Percentiles rank a stretch among this genome's conserved stretches.
Conservation (phyloP, 2,113 vertebrate species). For the Sinocyclocheilus maitianheensis region DNA sequence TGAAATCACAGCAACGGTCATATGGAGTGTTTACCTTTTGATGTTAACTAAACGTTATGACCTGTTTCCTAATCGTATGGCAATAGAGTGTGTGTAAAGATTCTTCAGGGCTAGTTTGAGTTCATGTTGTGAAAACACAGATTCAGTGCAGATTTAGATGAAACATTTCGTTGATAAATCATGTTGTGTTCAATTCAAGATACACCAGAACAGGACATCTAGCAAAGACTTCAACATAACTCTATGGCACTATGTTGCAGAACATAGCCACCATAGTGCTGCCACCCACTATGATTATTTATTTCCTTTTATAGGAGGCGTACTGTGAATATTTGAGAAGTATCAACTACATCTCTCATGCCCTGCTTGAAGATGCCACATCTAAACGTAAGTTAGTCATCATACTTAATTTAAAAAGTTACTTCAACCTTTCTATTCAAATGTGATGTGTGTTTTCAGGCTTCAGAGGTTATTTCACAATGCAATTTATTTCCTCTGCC, state of each 20-base stretch:
- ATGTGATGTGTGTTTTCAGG: neutral
- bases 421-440: neutral
- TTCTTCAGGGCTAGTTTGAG: neutral
- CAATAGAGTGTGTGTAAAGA: neutral
- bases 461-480: neutral
- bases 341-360: constrained; percentile 85
- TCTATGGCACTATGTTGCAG: too few species aligned
- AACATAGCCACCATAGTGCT: too few species aligned
- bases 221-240: neutral
- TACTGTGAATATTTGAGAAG: constrained; percentile 88
- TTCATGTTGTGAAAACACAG: neutral
- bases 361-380: constrained; percentile 81
- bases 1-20: neutral
- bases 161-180: neutral
- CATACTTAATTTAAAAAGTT: neutral
- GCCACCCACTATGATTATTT: neutral
- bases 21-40: neutral
- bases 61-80: neutral
- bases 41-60: neutral
- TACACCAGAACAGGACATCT: neutral
- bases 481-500: neutral
- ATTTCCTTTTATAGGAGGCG: constrained; percentile 82
- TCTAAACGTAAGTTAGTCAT: constrained; percentile 71
- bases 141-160: neutral
- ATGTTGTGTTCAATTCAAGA: neutral